Evolutionary conservation across 2,888 invertebrate genomes (phyloP).

Genomic region (Cosmopolites sordidus): DNA sequence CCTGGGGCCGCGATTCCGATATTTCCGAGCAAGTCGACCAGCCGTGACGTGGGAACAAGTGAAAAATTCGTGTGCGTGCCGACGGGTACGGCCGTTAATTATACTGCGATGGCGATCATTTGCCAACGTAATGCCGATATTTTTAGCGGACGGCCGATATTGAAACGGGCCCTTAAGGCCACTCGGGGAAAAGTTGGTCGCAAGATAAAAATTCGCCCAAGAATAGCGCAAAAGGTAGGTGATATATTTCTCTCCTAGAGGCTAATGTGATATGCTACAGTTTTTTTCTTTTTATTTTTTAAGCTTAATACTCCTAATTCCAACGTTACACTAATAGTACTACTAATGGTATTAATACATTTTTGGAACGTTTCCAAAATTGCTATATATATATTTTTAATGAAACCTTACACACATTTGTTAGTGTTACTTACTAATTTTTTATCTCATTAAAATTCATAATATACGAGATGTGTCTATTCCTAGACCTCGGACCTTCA

Average conservation of each 20-base stretch:
- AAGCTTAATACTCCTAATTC: too few species aligned
- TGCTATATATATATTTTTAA: too few species aligned
- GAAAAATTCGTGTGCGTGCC: slow-evolving; percentile 27
- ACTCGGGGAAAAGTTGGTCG: neutral
- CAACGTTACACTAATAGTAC: too few species aligned
- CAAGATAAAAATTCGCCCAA: neutral
- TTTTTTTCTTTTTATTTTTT: too few species aligned
- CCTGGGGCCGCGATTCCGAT: slow-evolving; percentile 17
- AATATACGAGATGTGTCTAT: too few species aligned
- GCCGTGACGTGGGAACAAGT: slow-evolving; percentile 26
- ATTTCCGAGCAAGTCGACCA: slow-evolving; percentile 15
- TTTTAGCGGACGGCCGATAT: slow-evolving; percentile 9
- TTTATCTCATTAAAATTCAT: too few species aligned
- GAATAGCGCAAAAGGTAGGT: neutral
- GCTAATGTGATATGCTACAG: neutral
- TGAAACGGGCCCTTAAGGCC: slow-evolving; percentile 7
- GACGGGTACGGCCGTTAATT: slow-evolving; percentile 20
- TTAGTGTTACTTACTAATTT: too few species aligned
- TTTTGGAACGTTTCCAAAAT: too few species aligned
- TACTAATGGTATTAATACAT: too few species aligned
- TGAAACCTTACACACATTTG: too few species aligned
- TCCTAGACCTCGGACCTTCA: too few species aligned
- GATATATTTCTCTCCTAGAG: slow-evolving; percentile 1
- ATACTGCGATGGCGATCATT: slow-evolving; percentile 23
- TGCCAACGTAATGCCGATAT: slow-evolving; percentile 26